Percentiles rank a stretch among this genome's conserved stretches.
Conservation (phyloP, 2,888 invertebrate genomes). For the Chloroclystis v-ata region DNA sequence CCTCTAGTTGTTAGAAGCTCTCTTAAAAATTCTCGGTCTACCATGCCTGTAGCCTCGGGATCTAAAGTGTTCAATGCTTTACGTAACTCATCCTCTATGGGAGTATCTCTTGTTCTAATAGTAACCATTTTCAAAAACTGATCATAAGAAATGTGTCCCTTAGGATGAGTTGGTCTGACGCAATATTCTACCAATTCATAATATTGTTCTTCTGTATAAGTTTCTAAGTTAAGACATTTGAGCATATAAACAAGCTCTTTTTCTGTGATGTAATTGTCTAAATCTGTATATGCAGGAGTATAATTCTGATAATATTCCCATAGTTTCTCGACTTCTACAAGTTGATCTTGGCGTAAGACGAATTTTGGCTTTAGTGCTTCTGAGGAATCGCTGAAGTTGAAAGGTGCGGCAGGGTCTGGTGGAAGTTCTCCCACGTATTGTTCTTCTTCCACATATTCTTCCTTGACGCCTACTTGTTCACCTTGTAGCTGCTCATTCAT, state of each 20-base stretch:
- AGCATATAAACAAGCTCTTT: conserved; percentile 66
- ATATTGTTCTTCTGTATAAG: conserved; percentile 61
- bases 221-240: conserved; percentile 56
- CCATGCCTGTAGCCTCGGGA: conserved; percentile 45
- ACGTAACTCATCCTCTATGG: conserved; percentile 60
- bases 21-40: conserved; percentile 56
- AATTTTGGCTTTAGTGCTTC: conserved; percentile 59
- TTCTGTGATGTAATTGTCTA: conserved; percentile 59
- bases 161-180: conserved; percentile 57
- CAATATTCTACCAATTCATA: conserved; percentile 58
- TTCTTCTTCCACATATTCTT: conserved; percentile 51
- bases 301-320: conserved; percentile 65
- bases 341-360: conserved; percentile 58
- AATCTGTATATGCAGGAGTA: conserved; percentile 62
- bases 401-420: conserved; percentile 65
- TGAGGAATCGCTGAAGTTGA: conserved; percentile 54
- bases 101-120: conserved; percentile 55
- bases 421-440: conserved; percentile 56
- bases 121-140: conserved; percentile 66
- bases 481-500: conserved; percentile 34
- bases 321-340: conserved; percentile 61
- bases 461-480: conserved; percentile 32
- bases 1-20: conserved; percentile 53
- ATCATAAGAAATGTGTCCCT: conserved; percentile 59
- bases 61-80: conserved; percentile 55